Evolutionary conservation across 2,888 invertebrate genomes (phyloP), one percentile per base, ranked within the genome.

Genomic region (Drosophila mettleri): DNA sequence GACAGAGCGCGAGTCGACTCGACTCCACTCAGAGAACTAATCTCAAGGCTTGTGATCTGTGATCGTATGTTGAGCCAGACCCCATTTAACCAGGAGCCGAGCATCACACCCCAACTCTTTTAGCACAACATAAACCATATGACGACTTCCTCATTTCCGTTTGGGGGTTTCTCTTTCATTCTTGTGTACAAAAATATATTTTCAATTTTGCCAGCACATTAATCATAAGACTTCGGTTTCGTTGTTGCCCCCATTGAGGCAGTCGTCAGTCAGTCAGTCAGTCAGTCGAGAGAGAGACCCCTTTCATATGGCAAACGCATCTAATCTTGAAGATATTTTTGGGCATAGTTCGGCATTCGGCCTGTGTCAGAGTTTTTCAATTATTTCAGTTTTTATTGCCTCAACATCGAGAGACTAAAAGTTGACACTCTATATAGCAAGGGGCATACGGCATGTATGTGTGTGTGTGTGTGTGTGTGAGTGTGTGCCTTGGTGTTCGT

Each of bases 181-280:
- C 31, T 14, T 12, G n/a, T 16, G 61, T 64, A 74, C 70, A 78
- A 69, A 64, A 55, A 70, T 63, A 71, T 72, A 72, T 74, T 73
- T 86, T 84, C 77, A 86, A 83, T 86, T 88, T 88, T 80, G 86
- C 83, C 85, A 88, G 78, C 74, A 74, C 87, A 86, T 86, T 86
- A 87, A 84, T 84, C 87, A 84, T 85, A 77, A 78, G 71, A 67
- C 64, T 54, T 58, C 63, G 74, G 65, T 60, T 63, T 65, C 64
- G 41, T 34, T 53, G 34, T 12, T 72, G 69, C 80, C 76, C 74
- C 74, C 78, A 85, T 79, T 62, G 71, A 79, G 60, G 65, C 78
- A 67, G 78, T 20, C 65, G 78, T 20, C 65, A 57, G 63, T 38
- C 68, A 53, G 61, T 34, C 58, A 38, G 48, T 5, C 55, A 34